Base-by-base conservation (phyloP, 2,888 invertebrate species). In the Leptopterna dolabrata region DNA sequence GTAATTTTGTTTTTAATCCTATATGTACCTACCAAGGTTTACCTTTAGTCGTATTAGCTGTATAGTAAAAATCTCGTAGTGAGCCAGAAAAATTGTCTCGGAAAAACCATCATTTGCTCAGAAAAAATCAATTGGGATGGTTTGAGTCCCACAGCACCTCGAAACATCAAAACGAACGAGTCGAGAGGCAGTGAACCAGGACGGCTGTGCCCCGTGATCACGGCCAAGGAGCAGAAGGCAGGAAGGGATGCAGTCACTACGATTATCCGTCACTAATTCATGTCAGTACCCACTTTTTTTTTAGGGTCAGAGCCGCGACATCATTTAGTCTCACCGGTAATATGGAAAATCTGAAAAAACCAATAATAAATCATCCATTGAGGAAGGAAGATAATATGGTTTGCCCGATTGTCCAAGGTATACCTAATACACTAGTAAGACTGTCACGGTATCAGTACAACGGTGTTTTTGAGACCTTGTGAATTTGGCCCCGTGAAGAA, bases 141-240 rank as follows among this genome's bases (percentile, higher is more conserved):
- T 36, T 36, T 7, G 36, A 63, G 63, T 63, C 24, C 11, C 19
- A 24, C 24, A 19, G 63, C 27, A 11, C 63, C 3, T 63, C 63
- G 63, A 4, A 24, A 63, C 63, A 24, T 63, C 63, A 63, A 63
- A 63, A 24, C 24, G n/a, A 24, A 47, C 47, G 16, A 24, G 63
- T 24, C 24, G 13, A 36, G 63, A 63, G 30, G n/a, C 45, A 45
- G 14, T 78, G 78, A 78, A 81, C 81, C 51, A 81, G 6, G 81
- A 55, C 81, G 81, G 81, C 81, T 81, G 55, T 55, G 81, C 55
- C 47, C 55, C n/a, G 55, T 81, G 81, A 81, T 81, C 81, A 81
- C 81, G 81, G 81, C 81, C 81, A 81, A 81, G 81, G 81, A 51
- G 55, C 11, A 7, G 55, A 27, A 81, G 30, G 16, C 81, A 81